Evolutionary conservation across 2,888 invertebrate genomes (phyloP).

Genomic region (Conchocele bisecta): DNA sequence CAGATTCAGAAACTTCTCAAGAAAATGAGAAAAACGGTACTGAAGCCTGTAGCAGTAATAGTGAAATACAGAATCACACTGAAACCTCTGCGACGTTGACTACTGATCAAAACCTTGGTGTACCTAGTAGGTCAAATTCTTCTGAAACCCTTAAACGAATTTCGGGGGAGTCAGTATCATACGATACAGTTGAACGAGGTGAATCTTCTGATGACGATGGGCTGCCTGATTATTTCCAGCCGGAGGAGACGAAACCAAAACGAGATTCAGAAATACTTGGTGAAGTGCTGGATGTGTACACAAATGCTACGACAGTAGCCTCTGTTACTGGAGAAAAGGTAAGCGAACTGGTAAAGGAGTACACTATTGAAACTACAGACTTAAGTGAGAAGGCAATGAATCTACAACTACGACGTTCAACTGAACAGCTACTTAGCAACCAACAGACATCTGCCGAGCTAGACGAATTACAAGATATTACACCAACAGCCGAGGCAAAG

Average conservation of each 20-base stretch:
- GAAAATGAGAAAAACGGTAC: no score
- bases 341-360: no score
- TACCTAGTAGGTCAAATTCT: constrained; percentile 13
- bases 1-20: no score
- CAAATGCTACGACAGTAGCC: background rate
- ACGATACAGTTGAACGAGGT: constrained; percentile 3
- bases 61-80: background rate
- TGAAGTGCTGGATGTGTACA: constrained; percentile 48
- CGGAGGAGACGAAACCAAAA: constrained; percentile 38
- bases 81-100: background rate
- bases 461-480: constrained; percentile 62
- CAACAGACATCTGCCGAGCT: constrained; percentile 19
- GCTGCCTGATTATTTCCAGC: constrained; percentile 53
- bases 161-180: constrained; percentile 40
- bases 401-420: constrained; percentile 19
- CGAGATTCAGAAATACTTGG: constrained; percentile 58
- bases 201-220: constrained; percentile 45
- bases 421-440: constrained; percentile 11
- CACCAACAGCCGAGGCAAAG: constrained; percentile 54
- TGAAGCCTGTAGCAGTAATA: background rate
- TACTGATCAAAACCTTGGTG: background rate
- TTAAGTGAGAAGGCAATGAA: constrained; percentile 15
- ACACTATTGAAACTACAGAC: no score
- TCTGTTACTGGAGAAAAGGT: background rate
- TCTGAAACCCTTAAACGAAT: constrained; percentile 37